Percentiles rank a stretch among this genome's conserved stretches.
These are phyloP conservation scores for Pedionomus torquatus DNA, from an alignment of 2,113 vertebrate genomes.

Conservation along the genomic window DNA sequence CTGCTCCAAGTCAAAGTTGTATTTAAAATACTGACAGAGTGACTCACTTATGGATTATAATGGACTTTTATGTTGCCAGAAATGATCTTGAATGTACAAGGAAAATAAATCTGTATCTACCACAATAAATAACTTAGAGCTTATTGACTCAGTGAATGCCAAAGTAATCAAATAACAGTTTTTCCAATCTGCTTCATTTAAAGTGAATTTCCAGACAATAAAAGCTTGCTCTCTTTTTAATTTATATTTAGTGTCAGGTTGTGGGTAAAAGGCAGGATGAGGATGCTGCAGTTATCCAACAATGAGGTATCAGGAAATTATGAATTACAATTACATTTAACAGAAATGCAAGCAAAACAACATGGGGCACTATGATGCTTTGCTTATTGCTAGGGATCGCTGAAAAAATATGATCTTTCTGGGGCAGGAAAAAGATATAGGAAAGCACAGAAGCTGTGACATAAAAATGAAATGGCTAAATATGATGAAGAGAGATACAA, in stretches of 20 bases:
- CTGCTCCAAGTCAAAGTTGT: not conserved
- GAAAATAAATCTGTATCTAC: not conserved
- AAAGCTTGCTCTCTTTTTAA: not conserved
- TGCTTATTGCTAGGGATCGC: not conserved
- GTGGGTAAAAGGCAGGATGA: not conserved
- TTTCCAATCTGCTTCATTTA: not conserved
- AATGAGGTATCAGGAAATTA: not conserved
- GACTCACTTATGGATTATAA: not conserved
- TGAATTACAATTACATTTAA: not conserved
- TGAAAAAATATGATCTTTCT: not conserved
- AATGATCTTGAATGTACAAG: not conserved
- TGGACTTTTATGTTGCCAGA: not conserved
- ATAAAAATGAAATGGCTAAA: slow-evolving; percentile 1
- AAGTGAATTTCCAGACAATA: not conserved
- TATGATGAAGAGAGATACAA: not conserved
- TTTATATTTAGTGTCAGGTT: not conserved
- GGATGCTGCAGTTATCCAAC: not conserved
- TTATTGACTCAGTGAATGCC: slow-evolving; percentile 16
- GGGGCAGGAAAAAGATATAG: not conserved
- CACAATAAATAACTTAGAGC: not conserved
- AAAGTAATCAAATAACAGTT: not conserved
- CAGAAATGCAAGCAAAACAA: not conserved
- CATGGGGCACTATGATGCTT: not conserved
- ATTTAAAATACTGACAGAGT: not conserved
- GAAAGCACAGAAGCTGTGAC: not conserved